Evolutionary conservation across 2,113 vertebrate species (phyloP), one percentile per base, ranked within the genome.

Genomic region (Paradoxurus hermaphroditus): DNA sequence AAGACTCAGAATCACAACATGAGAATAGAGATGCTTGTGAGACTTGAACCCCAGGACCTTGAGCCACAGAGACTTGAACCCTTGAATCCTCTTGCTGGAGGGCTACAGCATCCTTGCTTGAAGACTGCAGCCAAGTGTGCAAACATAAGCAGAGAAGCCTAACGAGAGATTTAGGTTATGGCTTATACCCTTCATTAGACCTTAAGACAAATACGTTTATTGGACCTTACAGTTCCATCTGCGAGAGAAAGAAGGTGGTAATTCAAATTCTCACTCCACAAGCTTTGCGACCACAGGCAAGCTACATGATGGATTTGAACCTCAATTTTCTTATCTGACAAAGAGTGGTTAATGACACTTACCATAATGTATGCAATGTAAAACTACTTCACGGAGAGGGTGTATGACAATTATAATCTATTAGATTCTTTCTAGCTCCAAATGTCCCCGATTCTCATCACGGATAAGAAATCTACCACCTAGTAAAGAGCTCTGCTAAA

Each of bases 311-410:
- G 39, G 19, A 86, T 27, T 86, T 90, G 79, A 62, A 10, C 70
- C 49, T 88, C 70, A 62, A 23, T 93, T 83, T 94, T 95, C 78
- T 63, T 94, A 62, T 63, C 53, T 92, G 68, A 84, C 41, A 72
- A 62, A 73, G 93, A 63, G 53, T 56, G 27, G 87, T 92, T 97
- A 96, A 95, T 53, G 41, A 77, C 67, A 92, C 36, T 68, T 79
- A 31, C 31, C 31, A 27, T 91, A 86, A 90, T 46, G 31, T 53
- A 75, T 19, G 53, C 73, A 34, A 14, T 34, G 39, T 73, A 87
- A 92, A 90, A 87, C 3, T 21, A 56, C 75, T 90, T 96, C 81
- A 82, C 78, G 44, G 77, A 78, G n/a, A 86, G 36, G 36, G 11
- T 46, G 25, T 21, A 31, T 93, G 77, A 86, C 62, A 70, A 36